phyloP scores from a whole-genome alignment of 2,888 invertebrate species.

The Panopea generosa region DNA sequence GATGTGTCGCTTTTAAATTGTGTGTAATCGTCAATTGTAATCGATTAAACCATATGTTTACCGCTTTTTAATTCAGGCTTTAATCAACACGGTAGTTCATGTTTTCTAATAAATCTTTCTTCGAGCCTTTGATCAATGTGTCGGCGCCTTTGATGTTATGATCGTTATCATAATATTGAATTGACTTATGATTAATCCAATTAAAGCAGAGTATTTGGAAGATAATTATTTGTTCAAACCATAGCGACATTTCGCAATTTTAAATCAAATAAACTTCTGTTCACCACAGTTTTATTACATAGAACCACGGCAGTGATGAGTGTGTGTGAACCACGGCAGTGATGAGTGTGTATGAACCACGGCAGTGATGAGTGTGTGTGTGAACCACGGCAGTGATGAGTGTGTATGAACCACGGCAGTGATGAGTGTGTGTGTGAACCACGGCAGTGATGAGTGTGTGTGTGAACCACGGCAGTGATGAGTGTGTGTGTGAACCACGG shows the following conservation, averaged over 20 bases:
- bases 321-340: too few relatives aligned
- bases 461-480: too few relatives aligned
- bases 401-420: too few relatives aligned
- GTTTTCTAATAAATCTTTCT: constrained; percentile 35
- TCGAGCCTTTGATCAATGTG: constrained; percentile 41
- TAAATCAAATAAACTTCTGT: too few relatives aligned
- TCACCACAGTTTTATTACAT: too few relatives aligned
- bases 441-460: too few relatives aligned
- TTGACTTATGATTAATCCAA: constrained; percentile 61
- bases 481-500: too few relatives aligned
- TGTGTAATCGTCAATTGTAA: neutral
- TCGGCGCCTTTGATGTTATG: constrained; percentile 45
- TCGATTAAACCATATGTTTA: constrained; percentile 9
- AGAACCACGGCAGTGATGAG: neutral
- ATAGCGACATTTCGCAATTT: too few relatives aligned
- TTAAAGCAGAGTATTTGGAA: constrained; percentile 28
- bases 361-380: too few relatives aligned
- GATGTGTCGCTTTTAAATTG: neutral
- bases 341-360: too few relatives aligned
- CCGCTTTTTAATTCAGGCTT: constrained; percentile 20
- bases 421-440: too few relatives aligned
- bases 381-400: too few relatives aligned
- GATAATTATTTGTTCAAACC: neutral
- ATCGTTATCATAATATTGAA: constrained; percentile 50
- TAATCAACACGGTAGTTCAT: constrained; percentile 47